Percentiles rank a stretch among this genome's conserved stretches.
phyloP scores from a whole-genome alignment of 1,140 invertebrate species.

The Leptopilina clavipes region DNA sequence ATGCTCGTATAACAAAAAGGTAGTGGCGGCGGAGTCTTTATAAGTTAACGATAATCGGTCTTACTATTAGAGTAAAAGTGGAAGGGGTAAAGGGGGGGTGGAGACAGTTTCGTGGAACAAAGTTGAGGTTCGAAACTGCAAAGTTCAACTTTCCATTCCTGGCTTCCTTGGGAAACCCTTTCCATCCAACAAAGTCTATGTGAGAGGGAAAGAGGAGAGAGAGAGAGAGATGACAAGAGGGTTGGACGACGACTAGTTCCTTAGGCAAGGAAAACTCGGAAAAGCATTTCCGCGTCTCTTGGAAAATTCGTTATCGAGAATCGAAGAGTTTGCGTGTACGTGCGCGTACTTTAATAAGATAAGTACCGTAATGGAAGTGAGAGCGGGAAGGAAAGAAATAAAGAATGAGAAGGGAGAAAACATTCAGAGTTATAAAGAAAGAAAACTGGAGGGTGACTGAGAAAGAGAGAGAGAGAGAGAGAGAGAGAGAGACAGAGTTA shows the following conservation, averaged over 20 bases:
- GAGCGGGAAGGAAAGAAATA: conserved; percentile 28
- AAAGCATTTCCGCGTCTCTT: conserved; percentile 59
- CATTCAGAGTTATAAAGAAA: too few species aligned
- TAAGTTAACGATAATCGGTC: conserved; percentile 52
- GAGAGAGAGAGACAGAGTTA: conserved; percentile 29
- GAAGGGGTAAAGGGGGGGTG: conserved; percentile 25
- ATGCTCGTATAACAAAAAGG: conserved; percentile 3
- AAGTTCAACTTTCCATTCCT: conserved; percentile 43
- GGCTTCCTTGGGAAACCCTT: conserved; percentile 35
- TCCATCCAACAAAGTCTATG: conserved; percentile 44
- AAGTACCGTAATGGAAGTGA: conserved; percentile 52
- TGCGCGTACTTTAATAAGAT: conserved; percentile 60
- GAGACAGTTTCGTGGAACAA: conserved; percentile 49
- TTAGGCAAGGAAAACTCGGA: conserved; percentile 49
- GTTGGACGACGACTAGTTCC: conserved; percentile 30
- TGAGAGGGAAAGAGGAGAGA: conserved; percentile 46
- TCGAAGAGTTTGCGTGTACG: conserved; percentile 60
- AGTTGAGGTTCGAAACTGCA: conserved; percentile 54
- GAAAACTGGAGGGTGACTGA: conserved; percentile 8
- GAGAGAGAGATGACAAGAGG: conserved; percentile 38
- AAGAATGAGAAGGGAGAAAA: not conserved
- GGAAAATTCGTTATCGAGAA: conserved; percentile 64
- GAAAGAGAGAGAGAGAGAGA: not conserved
- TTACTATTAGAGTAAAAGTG: conserved; percentile 52
- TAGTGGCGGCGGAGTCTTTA: conserved; percentile 8